phyloP scores from a whole-genome alignment of 1,140 invertebrate genomes.

The Homalodisca vitripennis region DNA sequence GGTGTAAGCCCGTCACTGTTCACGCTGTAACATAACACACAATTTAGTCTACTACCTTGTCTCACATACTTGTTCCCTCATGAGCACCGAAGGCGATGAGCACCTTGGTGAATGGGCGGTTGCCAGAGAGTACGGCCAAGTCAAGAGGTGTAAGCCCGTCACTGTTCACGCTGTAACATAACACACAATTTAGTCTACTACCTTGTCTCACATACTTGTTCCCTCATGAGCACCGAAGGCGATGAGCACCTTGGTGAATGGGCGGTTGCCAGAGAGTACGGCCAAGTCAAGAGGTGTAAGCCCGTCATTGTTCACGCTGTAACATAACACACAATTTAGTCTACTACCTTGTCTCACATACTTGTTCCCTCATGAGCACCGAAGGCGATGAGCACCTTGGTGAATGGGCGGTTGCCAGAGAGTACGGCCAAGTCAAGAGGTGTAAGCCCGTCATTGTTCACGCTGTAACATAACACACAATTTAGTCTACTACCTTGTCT shows the following conservation, averaged over 20 bases:
- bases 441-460: constrained; percentile 85
- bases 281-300: constrained; percentile 88
- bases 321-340: constrained; percentile 39
- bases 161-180: constrained; percentile 68
- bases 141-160: constrained; percentile 88
- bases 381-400: constrained; percentile 82
- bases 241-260: constrained; percentile 84
- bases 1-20: constrained; percentile 87
- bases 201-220: too few relatives aligned
- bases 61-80: too few relatives aligned
- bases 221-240: constrained; percentile 86
- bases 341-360: too few relatives aligned
- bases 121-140: constrained; percentile 85
- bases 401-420: constrained; percentile 80
- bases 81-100: constrained; percentile 83
- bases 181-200: too few relatives aligned
- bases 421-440: constrained; percentile 88
- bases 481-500: too few relatives aligned
- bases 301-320: constrained; percentile 82
- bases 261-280: constrained; percentile 81
- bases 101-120: constrained; percentile 82
- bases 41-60: too few relatives aligned
- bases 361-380: constrained; percentile 90
- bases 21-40: constrained; percentile 58
- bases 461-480: constrained; percentile 54